Base-by-base conservation (phyloP, 2,888 invertebrate species). In the Lydus trimaculatus region DNA sequence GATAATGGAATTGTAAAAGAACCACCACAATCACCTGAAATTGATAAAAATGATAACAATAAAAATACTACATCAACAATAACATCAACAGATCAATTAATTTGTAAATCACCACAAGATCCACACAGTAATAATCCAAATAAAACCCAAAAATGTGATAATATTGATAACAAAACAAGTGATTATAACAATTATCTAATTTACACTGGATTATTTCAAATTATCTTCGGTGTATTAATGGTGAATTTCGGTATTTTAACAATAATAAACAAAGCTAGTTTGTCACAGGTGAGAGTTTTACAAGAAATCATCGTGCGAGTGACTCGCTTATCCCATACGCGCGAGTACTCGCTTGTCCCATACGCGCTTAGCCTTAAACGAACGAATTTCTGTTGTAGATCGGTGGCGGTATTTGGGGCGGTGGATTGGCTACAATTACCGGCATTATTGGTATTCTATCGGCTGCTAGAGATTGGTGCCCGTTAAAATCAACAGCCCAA, bases 341-440 rank as follows among this genome's bases (percentile, higher is more conserved):
- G 28, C 28, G 2, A 28, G 2, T 28, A 28, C 28, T 28, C 28
- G 28, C 28, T 28, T 28, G 28, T 4, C 2, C 4, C 28, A 4
- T 28, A 4, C 4, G 28, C 28, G 28, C 28, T 4, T 4, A 28
- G 28, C 28, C 4, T 28, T 28, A n/a, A n/a, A n/a, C n/a, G n/a
- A n/a, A 31, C 7, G 7, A 6, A 31, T 31, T 3, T 8, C 1
- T 31, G 4, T 31, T 6, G 7, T 31, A 85, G 84, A 75, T 83
- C 67, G 91, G 91, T 25, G 91, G 90, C 1, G 91, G 91, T 3
- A 85, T 91, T 65, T 91, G 91, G 91, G 89, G 91, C 59, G 91
- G 91, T 23, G 88, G 89, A 71, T 85, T 90, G 52, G 89, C 90
- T 11, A 87, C 91, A 17, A 88, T 88, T 7, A 88, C 91, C 0